Evolutionary conservation across 2,888 invertebrate genomes (phyloP).

Genomic region (Epsilonema sp.): DNA sequence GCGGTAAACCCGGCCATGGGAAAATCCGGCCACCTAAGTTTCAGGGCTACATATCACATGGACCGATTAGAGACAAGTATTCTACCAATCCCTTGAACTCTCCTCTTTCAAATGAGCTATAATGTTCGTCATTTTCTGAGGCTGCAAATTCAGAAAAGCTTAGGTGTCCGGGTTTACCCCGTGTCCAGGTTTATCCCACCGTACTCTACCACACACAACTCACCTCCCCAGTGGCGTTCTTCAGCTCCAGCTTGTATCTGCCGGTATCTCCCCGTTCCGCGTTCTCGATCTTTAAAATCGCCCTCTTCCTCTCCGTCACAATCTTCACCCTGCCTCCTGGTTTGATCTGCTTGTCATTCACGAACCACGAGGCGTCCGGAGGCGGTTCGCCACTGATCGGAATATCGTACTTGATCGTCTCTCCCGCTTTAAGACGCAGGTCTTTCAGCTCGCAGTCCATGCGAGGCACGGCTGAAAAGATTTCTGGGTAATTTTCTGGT

Average conservation of each 20-base stretch:
- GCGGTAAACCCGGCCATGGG: too few species aligned
- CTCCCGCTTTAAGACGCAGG: constrained; percentile 82
- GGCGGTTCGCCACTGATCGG: constrained; percentile 91
- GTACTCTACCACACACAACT: too few species aligned
- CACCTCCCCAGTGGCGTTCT: constrained; percentile 75
- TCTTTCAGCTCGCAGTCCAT: constrained; percentile 73
- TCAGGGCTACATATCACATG: too few species aligned
- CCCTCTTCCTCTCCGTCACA: constrained; percentile 23
- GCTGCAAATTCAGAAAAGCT: too few species aligned
- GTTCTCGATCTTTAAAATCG: constrained; percentile 52
- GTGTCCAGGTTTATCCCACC: too few species aligned
- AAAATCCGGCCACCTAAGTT: too few species aligned
- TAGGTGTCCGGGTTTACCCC: too few species aligned
- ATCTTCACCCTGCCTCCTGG: constrained; percentile 29
- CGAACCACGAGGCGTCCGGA: constrained; percentile 69
- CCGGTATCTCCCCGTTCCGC: constrained; percentile 78
- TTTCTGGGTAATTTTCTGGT: too few species aligned
- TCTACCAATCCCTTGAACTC: too few species aligned
- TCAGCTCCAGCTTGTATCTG: constrained; percentile 60
- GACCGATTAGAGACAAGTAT: too few species aligned
- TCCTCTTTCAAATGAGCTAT: too few species aligned
- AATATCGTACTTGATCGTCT: constrained; percentile 76
- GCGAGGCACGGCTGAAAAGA: constrained; percentile 61
- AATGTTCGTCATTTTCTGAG: too few species aligned
- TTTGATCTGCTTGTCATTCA: constrained; percentile 37